Base-by-base conservation (phyloP, 2,113 vertebrate genomes). In the Camelus dromedarius region DNA sequence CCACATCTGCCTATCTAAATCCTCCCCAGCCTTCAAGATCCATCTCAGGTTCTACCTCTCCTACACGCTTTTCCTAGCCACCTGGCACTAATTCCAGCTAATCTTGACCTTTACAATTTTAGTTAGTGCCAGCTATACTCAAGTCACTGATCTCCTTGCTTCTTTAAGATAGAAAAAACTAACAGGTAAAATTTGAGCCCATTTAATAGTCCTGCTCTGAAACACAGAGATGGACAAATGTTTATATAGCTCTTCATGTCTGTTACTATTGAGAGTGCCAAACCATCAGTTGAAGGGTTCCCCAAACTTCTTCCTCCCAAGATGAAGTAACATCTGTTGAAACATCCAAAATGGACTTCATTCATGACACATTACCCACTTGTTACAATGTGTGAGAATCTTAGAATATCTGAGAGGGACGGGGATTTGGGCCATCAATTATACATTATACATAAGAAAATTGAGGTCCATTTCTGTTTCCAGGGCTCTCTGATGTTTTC, bases 21-120 rank as follows among this genome's bases (percentile, higher is more conserved):
- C 19, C 28, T 67, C 89, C 32, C 11, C 22, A 93, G 19, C 6
- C 67, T 60, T 85, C 56, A 86, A 92, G 28, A 32, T 48, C 18
- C 66, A 77, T 8, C n/a, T 56, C 48, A 32, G 9, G 2, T 81
- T 86, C 72, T 89, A 60, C 6, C 38, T 84, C 50, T 80, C 92
- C 24, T 42, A 81, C 6, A 54, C 81, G 48, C 12, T 14, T 85
- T 95, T 83, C 46, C 60, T 82, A 82, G 60, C 30, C 35, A 84
- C 24, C 46, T 6, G 16, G 8, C 35, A 64, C 26, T 42, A 87
- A 86, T 56, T 60, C 9, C 42, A 85, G 26, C 24, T 85, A 89
- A 50, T 76, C 30, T 54, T 91, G 50, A 92, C 66, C 18, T 77
- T 90, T 82, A 89, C 28, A 58, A 50, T 90, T 89, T 93, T 67